phyloP scores from a whole-genome alignment of 35 echinoderm and acorn worm species.

The Strongylocentrotus purpuratus region DNA sequence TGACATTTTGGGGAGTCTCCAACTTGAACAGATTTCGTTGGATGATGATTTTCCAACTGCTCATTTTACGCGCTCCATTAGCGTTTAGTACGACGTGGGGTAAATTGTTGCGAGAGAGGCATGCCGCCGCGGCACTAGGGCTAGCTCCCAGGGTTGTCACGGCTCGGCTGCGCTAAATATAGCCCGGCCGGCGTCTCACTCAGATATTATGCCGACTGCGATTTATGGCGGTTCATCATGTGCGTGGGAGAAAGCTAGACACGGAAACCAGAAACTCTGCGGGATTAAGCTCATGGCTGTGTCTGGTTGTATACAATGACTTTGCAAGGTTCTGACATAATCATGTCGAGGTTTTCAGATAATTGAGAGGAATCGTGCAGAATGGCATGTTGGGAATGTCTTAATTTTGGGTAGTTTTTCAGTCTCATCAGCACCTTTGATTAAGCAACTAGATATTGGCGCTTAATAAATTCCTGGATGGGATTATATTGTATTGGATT shows the following conservation, averaged over 20 bases:
- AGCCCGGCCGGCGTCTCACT: background rate
- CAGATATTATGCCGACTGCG: background rate
- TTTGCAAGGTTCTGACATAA: background rate
- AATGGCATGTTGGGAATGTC: background rate
- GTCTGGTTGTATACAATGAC: background rate
- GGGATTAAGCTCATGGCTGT: background rate
- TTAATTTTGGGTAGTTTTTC: too few species aligned
- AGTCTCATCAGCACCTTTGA: too few species aligned
- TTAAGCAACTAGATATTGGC: too few species aligned
- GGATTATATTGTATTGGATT: too few species aligned
- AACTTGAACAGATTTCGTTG: background rate
- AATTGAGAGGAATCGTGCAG: background rate
- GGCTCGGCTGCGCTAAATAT: background rate
- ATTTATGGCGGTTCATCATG: slow-evolving; percentile 11
- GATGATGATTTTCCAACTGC: background rate
- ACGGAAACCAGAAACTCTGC: background rate
- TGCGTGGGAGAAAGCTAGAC: background rate
- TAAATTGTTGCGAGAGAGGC: background rate
- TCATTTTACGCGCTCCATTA: slow-evolving; percentile 10
- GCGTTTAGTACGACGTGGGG: background rate
- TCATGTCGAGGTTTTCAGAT: background rate
- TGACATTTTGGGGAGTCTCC: background rate
- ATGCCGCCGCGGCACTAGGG: background rate
- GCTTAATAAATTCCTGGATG: too few species aligned
- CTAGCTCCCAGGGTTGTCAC: background rate